phyloP scores from a whole-genome alignment of 2,888 invertebrate genomes.

The Sarcophaga caerulescens region DNA sequence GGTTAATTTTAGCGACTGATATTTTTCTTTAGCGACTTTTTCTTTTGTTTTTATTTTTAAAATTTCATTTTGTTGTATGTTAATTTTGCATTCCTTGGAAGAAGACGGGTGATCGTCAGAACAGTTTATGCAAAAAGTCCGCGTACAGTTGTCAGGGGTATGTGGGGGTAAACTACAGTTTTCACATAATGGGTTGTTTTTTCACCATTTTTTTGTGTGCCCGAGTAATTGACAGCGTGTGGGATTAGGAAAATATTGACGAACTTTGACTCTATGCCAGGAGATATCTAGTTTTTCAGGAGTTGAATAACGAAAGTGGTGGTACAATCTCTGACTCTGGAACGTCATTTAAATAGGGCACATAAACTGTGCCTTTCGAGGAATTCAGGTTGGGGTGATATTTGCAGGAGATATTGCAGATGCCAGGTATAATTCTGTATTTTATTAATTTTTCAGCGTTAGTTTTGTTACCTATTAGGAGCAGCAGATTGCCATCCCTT shows the following conservation, averaged over 20 bases:
- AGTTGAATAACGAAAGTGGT: neutral
- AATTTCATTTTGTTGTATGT: slow-evolving; percentile 47
- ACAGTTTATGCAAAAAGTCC: slow-evolving; percentile 47
- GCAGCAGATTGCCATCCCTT: slow-evolving; percentile 11
- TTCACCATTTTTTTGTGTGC: slow-evolving; percentile 28
- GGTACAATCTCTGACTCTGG: slow-evolving; percentile 13
- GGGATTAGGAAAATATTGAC: slow-evolving; percentile 45
- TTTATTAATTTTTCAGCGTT: slow-evolving; percentile 3
- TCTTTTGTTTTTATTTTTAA: slow-evolving; percentile 50
- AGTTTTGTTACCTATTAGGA: neutral
- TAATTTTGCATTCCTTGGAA: slow-evolving; percentile 36
- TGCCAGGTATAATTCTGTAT: neutral
- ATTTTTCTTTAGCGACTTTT: slow-evolving; percentile 20
- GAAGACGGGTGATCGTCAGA: slow-evolving; percentile 19
- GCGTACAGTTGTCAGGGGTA: slow-evolving; percentile 2
- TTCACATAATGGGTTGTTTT: slow-evolving; percentile 16
- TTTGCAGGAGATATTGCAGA: slow-evolving; percentile 14
- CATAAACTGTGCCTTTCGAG: slow-evolving; percentile 9
- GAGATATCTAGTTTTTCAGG: slow-evolving; percentile 18
- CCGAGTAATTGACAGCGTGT: slow-evolving; percentile 28
- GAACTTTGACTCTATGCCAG: slow-evolving; percentile 30
- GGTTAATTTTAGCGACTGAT: neutral
- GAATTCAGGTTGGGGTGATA: slow-evolving; percentile 18
- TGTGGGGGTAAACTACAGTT: slow-evolving; percentile 41
- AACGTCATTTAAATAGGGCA: neutral